Evolutionary conservation across 2,888 invertebrate genomes (phyloP).

Genomic region (Steromphala cineraria): DNA sequence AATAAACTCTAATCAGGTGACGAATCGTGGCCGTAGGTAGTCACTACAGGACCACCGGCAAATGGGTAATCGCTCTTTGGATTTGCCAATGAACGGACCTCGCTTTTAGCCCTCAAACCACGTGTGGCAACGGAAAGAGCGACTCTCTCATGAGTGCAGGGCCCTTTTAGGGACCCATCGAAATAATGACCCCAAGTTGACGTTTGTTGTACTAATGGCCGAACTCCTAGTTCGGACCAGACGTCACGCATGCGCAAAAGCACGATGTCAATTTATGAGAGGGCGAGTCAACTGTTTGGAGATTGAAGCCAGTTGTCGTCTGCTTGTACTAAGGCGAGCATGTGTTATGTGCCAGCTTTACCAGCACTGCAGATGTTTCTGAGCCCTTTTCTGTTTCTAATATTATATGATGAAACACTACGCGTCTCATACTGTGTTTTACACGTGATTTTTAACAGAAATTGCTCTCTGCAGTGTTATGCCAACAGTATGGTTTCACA

Average conservation of each 20-base stretch:
- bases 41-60: not conserved
- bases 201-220: constrained; percentile 1
- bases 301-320: not conserved
- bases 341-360: not conserved
- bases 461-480: not conserved
- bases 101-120: not conserved
- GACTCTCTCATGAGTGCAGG: not conserved
- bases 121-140: constrained; percentile 3
- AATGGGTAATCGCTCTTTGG: not conserved
- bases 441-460: constrained; percentile 1
- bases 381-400: not conserved
- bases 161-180: constrained; percentile 3
- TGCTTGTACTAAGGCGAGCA: not conserved
- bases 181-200: not conserved
- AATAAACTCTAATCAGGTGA: not conserved
- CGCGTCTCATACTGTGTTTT: not conserved
- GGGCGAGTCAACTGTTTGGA: not conserved
- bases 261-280: not conserved
- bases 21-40: not conserved
- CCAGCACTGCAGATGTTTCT: not conserved
- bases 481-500: constrained; percentile 5
- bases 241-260: not conserved
- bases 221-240: not conserved
- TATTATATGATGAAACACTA: not conserved
- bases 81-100: not conserved